Evolutionary conservation across 2,113 vertebrate genomes (phyloP), one percentile per base, ranked within the genome.

Genomic region (Gallinago undulata): DNA sequence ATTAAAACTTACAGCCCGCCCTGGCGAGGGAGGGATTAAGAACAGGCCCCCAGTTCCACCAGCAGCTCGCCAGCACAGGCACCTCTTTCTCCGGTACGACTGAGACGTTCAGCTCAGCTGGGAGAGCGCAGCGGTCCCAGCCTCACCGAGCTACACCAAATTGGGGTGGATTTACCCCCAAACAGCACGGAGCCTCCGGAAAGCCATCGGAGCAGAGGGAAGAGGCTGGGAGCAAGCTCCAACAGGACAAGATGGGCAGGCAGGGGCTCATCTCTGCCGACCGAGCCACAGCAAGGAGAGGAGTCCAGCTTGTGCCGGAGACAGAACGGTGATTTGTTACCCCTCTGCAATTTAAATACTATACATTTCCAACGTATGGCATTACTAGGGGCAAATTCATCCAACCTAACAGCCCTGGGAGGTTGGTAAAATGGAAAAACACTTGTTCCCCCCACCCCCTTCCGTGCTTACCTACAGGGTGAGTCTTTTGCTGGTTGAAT

Each of bases 51-150:
- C 1, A 0, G 56, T 69, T 89, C 70, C 55, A 48, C 68, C 25
- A 91, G 79, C 72, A 87, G 79, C 68, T 82, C 96, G 62, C 45
- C 72, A 89, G 76, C 93, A 91, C 87, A 81, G 81, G 68, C 86
- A 28, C n/a, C 93, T 70, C 88, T 30, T 89, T 72, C 92, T 90
- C 47, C n/a, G 0, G 0, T 5, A 8, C 0, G 4, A 68, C 30
- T 0, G 1, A 37, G 31, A 84, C 0, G 0, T 1, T 59, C 1
- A 0, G 60, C 78, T 87, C 88, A 39, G 18, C 1, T 19, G 63
- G 43, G 39, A 33, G 35, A 53, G 47, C 1, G 1, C 60, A 63
- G 83, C 79, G 73, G 68, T 1, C n/a, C 24, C 48, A 48, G 75
- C 82, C 22, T 30, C 81, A 13, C 11, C 0, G 0, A 82, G 90